These are phyloP conservation scores for Athalia rosae DNA, from an alignment of 2,888 invertebrate genomes.

Conservation along the genomic window DNA sequence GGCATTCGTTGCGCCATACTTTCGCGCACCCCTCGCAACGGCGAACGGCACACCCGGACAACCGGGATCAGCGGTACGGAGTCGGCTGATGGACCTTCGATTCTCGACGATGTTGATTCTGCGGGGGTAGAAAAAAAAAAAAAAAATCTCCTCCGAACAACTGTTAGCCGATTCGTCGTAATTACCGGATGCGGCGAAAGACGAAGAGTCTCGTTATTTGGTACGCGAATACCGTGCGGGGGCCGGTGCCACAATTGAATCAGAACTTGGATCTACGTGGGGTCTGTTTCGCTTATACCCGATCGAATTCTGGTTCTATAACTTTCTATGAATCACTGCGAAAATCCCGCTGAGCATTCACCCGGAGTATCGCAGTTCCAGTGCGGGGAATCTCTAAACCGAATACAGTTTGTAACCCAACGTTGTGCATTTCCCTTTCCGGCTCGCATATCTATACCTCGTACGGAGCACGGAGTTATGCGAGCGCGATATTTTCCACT, in stretches of 20 bases:
- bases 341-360: constrained; percentile 26
- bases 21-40: background rate
- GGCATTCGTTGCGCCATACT: constrained; percentile 40
- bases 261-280: too few species aligned
- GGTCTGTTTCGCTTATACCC: background rate
- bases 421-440: constrained; percentile 27
- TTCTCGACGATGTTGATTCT: constrained; percentile 35
- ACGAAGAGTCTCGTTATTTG: too few species aligned
- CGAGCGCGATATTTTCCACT: constrained; percentile 27
- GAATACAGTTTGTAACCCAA: constrained; percentile 30
- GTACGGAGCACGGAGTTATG: background rate
- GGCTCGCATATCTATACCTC: background rate
- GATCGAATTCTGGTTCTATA: background rate
- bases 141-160: background rate
- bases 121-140: background rate
- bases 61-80: constrained; percentile 5
- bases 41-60: background rate
- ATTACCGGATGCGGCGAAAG: too few species aligned
- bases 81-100: constrained; percentile 37
- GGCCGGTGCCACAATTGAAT: too few species aligned
- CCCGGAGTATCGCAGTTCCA: background rate
- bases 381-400: background rate
- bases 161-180: background rate
- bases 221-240: too few species aligned
- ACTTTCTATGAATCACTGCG: constrained; percentile 14